Base-by-base conservation (phyloP, 2,797 vertebrate species). In the Cheirogaleus major region DNA sequence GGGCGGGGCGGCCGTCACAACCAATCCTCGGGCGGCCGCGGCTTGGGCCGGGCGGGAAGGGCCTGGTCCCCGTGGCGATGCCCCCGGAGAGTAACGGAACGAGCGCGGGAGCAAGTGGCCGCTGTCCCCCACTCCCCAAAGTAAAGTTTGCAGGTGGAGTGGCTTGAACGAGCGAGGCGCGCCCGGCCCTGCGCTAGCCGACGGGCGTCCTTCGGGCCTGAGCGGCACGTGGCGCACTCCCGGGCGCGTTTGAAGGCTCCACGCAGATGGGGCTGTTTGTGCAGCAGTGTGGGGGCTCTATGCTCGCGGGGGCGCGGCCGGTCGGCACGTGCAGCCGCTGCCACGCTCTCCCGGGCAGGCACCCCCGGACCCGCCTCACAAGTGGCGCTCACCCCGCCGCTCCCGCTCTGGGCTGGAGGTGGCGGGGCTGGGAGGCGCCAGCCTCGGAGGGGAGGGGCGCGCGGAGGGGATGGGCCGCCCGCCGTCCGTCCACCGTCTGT, bases 291-390 rank as follows among this genome's bases (percentile, higher is more conserved):
- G 55, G 67, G 78, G 72, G 18, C 69, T n/a, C 30, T 1, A 18
- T 12, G 27, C 63, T 27, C 32, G 4, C 7, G 4, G 25, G 85
- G 81, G 76, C 63, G 76, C 57, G 20, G 35, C 11, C 3, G 2
- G 41, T 4, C 32, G 1, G 57, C 89, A 92, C 48, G 55, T 59
- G 85, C 67, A 1, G 35, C 80, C 8, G 27, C 43, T 4, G 83
- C 67, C 73, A 1, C 59, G 25, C 10, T 38, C 32, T 55, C 32
- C 52, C 2, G 12, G 17, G 0, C 15, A 1, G 7, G 27, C 94
- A 32, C 95, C 95, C 98, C 98, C 18, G 97, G 98, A 98, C 96
- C 78, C 27, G 38, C 75, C 75, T 7, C 78, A 12, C 43, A 27
- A 2, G 12, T 23, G 27, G 38, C 82, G 8, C 38, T 10, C 48